Base-by-base conservation (phyloP, 2,888 invertebrate species). In the Lasioglossum pauxillum region DNA sequence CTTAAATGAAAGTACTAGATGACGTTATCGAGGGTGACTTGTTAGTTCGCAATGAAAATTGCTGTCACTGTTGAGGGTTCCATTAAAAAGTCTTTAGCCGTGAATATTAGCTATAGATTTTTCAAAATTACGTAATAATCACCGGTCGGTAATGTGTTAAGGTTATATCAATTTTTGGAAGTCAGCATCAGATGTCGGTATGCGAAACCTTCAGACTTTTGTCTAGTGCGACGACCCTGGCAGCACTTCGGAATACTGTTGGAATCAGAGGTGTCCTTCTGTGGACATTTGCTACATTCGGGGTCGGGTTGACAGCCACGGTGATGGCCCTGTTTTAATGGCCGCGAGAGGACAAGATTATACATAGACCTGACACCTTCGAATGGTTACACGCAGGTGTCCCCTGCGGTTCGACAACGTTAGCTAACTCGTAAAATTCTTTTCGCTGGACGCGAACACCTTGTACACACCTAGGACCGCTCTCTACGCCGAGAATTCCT, bases 291-390 rank as follows among this genome's bases (percentile, higher is more conserved):
- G 16, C 60, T 16, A 64, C 2, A 27, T 64, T 64, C 27, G 44
- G 67, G 69, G n/a, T 71, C 71, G 5, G 31, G 57, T 67, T 38
- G 49, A 44, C 27, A 14, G n/a, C 41, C 38, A 38, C 71, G 81
- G 72, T 4, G 31, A 67, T 31, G 16, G 67, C 7, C 60, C 60
- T 27, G 60, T 64, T 64, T 64, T 64, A 64, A 64, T 27, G 60
- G 60, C 31, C 60, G 27, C 60, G 7, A 16, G 31, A 64, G 16
- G 14, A 7, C 60, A 16, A 16, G 60, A 64, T 64, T 16, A 12
- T n/a, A n/a, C n/a, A n/a, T 31, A 31, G 16, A 31, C 16, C 27
- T 64, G 31, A 64, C 60, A 64, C 60, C 60, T 64, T 31, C 60
- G 60, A 64, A 64, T 31, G 60, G 27, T 64, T 31, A 5, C 60